phyloP scores from a whole-genome alignment of 1,140 invertebrate species.

The Trinorchestia longiramus region DNA sequence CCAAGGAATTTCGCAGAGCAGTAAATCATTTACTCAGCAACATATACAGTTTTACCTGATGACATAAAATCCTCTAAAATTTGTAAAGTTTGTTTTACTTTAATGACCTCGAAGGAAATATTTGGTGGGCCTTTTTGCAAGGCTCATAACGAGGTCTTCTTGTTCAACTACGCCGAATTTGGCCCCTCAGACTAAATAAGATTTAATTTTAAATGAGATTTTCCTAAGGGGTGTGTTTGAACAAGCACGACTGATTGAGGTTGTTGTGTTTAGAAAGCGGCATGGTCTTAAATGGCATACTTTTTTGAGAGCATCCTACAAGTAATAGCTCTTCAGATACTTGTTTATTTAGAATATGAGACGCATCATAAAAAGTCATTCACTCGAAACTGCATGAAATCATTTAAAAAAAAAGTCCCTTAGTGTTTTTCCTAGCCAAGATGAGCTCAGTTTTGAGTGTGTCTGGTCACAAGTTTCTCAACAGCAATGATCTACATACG shows the following conservation, averaged over 20 bases:
- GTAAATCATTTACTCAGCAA: background rate
- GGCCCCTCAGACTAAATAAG: background rate
- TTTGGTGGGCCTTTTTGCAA: background rate
- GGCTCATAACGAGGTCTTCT: background rate
- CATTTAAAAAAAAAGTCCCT: no score
- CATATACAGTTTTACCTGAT: background rate
- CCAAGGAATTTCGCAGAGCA: background rate
- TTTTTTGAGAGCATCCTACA: background rate
- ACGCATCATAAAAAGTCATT: no score
- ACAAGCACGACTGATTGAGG: background rate
- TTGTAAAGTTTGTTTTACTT: background rate
- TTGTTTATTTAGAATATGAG: background rate
- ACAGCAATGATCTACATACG: no score
- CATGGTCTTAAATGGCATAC: background rate
- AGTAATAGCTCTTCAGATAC: background rate
- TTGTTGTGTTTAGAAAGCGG: background rate
- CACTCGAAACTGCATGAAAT: no score
- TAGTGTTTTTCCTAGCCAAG: no score
- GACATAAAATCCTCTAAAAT: background rate
- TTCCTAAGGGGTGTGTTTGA: background rate
- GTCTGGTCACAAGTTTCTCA: no score
- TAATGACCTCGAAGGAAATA: background rate
- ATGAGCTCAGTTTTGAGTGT: no score
- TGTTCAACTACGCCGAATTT: background rate
- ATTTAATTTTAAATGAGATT: background rate